phyloP scores from a whole-genome alignment of 2,113 vertebrate species.

The Cheilinus undulatus region DNA sequence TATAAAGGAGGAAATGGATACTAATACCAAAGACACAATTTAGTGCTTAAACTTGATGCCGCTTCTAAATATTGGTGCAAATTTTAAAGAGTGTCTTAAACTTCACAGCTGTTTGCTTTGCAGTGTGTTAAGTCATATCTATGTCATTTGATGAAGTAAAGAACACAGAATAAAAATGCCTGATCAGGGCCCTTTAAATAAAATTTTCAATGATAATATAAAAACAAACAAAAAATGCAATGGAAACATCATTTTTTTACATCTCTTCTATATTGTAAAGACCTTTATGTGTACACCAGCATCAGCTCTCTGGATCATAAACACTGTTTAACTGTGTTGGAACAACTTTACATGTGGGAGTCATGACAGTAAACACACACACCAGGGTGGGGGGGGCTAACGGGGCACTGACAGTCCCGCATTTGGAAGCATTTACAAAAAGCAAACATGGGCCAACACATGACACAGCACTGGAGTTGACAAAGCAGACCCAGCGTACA shows the following conservation, averaged over 20 bases:
- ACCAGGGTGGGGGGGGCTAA: slow-evolving; percentile 1
- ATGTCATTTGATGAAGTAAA: slow-evolving; percentile 2
- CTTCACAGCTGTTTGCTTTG: background rate
- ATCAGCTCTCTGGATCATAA: slow-evolving; percentile 44
- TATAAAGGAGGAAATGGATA: slow-evolving; percentile 20
- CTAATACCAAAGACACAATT: slow-evolving; percentile 19
- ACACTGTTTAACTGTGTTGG: slow-evolving; percentile 25
- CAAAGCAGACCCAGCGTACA: slow-evolving; percentile 57
- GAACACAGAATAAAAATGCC: background rate
- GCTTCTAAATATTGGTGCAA: slow-evolving; percentile 9
- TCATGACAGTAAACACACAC: slow-evolving; percentile 45
- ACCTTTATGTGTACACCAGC: slow-evolving; percentile 38
- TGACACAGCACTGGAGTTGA: slow-evolving; percentile 69
- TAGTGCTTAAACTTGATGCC: slow-evolving; percentile 10
- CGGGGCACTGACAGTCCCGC: slow-evolving; percentile 17
- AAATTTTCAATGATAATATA: too few species aligned
- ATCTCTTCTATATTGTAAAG: slow-evolving; percentile 60
- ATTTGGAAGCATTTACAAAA: slow-evolving; percentile 66
- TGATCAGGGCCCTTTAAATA: background rate
- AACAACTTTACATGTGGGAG: slow-evolving; percentile 42
- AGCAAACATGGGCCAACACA: slow-evolving; percentile 63
- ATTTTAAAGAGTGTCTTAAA: slow-evolving; percentile 9
- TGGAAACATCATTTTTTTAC: too few species aligned
- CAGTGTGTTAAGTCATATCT: background rate
- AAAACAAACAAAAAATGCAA: too few species aligned